These are phyloP conservation scores for Pangasius krempfi DNA, from an alignment of 2,797 vertebrate species.

Conservation along the genomic window DNA sequence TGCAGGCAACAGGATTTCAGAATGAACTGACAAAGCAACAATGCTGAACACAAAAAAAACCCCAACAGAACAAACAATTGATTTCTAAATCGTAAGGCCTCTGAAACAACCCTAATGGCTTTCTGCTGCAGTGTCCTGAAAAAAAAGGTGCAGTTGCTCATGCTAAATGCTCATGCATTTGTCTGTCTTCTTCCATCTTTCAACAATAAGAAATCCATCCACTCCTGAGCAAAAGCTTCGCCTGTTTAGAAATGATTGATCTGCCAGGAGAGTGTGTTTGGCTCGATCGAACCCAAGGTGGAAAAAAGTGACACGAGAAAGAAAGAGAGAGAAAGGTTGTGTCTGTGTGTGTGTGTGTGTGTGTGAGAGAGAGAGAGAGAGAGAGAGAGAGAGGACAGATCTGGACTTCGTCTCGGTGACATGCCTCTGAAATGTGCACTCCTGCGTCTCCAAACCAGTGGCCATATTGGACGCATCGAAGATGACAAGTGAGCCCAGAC, in stretches of 20 bases:
- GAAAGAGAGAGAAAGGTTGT: neutral
- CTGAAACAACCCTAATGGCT: slow-evolving; percentile 25
- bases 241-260: slow-evolving; percentile 47
- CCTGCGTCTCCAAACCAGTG: slow-evolving; percentile 21
- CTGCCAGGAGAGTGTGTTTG: slow-evolving; percentile 36
- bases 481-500: slow-evolving; percentile 27
- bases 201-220: slow-evolving; percentile 40
- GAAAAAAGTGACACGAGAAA: neutral
- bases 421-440: slow-evolving; percentile 27
- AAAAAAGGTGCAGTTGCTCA: slow-evolving; percentile 15
- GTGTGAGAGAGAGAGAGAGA: slow-evolving; percentile 6
- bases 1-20: slow-evolving; percentile 14
- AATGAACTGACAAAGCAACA: neutral
- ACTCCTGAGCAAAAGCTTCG: slow-evolving; percentile 29
- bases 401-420: slow-evolving; percentile 3
- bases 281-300: slow-evolving; percentile 27
- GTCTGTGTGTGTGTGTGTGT: neutral
- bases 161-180: neutral
- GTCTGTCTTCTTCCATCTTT: slow-evolving; percentile 4
- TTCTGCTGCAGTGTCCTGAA: slow-evolving; percentile 23
- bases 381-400: slow-evolving; percentile 9
- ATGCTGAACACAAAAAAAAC: neutral
- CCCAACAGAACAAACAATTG: slow-evolving; percentile 11
- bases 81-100: neutral
- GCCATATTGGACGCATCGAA: slow-evolving; percentile 3